Percentiles rank a stretch among this genome's conserved stretches.
phyloP scores from a whole-genome alignment of 2,888 invertebrate genomes.

The Rhagonycha fulva region DNA sequence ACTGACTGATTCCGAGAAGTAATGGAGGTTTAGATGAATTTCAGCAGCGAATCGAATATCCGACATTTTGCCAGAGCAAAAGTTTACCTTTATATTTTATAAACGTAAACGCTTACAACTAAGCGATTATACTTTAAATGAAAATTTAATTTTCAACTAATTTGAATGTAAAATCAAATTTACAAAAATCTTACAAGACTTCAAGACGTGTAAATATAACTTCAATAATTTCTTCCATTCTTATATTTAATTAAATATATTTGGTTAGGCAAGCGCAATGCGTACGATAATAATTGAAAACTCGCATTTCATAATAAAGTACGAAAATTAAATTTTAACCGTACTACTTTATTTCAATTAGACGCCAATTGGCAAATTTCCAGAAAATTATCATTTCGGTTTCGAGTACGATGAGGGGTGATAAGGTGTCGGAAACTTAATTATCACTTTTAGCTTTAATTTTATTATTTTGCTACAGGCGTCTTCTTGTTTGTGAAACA shows the following conservation, averaged over 20 bases:
- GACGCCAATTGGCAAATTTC: slow-evolving; percentile 30
- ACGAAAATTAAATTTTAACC: slow-evolving; percentile 30
- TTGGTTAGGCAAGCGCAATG: slow-evolving; percentile 17
- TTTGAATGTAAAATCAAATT: not conserved
- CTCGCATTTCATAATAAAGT: slow-evolving; percentile 28
- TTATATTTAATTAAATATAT: slow-evolving; percentile 9
- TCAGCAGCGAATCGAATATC: not conserved
- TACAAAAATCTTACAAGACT: not conserved
- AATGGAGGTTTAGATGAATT: not conserved
- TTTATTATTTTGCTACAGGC: not conserved
- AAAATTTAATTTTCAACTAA: not conserved
- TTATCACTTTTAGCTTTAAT: slow-evolving; percentile 23
- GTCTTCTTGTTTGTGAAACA: not conserved
- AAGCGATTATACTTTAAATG: not conserved
- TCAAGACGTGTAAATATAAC: not conserved
- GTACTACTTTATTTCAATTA: slow-evolving; percentile 31
- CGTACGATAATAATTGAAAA: slow-evolving; percentile 22
- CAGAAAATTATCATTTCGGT: slow-evolving; percentile 29
- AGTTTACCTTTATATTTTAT: not conserved
- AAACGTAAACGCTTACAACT: not conserved
- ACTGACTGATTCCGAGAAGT: not conserved
- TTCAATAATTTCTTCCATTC: not conserved
- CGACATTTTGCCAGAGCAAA: not conserved
- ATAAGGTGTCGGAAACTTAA: slow-evolving; percentile 22
- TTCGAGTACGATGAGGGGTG: slow-evolving; percentile 19